Evolutionary conservation across 2,113 vertebrate species (phyloP), one percentile per base, ranked within the genome.

Genomic region (Phoxinus phoxinus): DNA sequence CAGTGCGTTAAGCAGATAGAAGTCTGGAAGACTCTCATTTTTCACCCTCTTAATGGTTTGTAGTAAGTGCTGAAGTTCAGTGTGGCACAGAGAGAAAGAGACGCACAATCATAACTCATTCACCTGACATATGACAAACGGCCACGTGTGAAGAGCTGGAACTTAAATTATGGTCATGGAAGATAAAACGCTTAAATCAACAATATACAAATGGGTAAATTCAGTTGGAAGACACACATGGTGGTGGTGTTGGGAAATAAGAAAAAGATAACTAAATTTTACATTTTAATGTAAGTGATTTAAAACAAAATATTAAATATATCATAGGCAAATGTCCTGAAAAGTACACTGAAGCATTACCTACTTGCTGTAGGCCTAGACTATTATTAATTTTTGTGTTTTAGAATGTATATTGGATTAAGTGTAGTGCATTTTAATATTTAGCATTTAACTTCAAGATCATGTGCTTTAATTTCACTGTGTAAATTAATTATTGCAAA

Each of bases 31-130:
- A 67, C 10, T 9, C 23, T 65, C 9, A 32, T 81, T 81, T 81
- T 81, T 67, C 41, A 53, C 61, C 27, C 61, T 23, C 27, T 0
- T 69, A 69, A 82, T 82, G 63, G 44, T 69, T 44, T 82, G 15
- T 15, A 46, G 79, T 46, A 81, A 59, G 59, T 67, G 59, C 37
- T 81, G 59, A 65, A 81, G 35, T 81, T 81, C 41, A 46, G 79
- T 53, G 48, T 77, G 74, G 37, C 72, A 74, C 30, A 37, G 6
- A 74, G 11, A 74, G 41, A 48, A n/a, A 74, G 41, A 76, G 25
- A 53, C 9, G 1, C 25, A 56, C 53, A 8, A 3, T 53, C 63
- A 53, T 82, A 53, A 82, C 25, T 82, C 44, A 69, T 51, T 69
- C 2, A 19, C 21, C 44, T 51, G 41, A 81, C 10, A 1, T 6